These are phyloP conservation scores for Hirundo rustica DNA, from an alignment of 2,797 vertebrate genomes.

Conservation along the genomic window DNA sequence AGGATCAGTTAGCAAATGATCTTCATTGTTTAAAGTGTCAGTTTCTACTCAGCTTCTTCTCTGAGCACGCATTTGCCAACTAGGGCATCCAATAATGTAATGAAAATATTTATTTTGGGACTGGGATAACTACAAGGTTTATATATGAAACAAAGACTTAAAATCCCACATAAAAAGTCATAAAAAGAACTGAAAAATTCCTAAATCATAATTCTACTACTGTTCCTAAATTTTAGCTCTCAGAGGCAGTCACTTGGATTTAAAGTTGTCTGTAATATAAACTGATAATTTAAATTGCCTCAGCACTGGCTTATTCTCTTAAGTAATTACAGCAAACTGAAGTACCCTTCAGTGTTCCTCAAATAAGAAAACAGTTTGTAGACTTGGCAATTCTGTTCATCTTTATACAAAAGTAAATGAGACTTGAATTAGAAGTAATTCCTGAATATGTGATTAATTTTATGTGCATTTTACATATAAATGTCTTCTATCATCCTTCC, in stretches of 20 bases:
- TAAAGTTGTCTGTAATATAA: background rate
- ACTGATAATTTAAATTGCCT: slow-evolving; percentile 1
- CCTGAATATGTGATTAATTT: background rate
- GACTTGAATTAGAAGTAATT: background rate
- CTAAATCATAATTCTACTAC: background rate
- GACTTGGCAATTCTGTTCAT: background rate
- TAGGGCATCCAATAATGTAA: background rate
- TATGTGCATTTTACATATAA: background rate
- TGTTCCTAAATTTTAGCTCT: background rate
- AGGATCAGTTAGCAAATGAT: background rate
- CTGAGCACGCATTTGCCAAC: background rate
- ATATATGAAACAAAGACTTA: background rate
- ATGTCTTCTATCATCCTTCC: background rate
- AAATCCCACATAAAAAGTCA: background rate
- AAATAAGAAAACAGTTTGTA: background rate
- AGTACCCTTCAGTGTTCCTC: slow-evolving; percentile 7
- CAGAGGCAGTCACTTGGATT: background rate
- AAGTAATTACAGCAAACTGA: slow-evolving; percentile 5
- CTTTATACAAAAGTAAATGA: background rate
- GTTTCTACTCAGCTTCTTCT: background rate
- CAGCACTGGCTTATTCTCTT: background rate
- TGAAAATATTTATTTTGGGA: background rate
- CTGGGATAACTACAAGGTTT: background rate
- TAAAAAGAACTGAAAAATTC: background rate
- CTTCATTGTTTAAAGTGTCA: background rate